Percentiles rank a stretch among this genome's conserved stretches.
Conservation (phyloP, 92 coral and sea anemone genomes). For the Porites cylindrica region DNA sequence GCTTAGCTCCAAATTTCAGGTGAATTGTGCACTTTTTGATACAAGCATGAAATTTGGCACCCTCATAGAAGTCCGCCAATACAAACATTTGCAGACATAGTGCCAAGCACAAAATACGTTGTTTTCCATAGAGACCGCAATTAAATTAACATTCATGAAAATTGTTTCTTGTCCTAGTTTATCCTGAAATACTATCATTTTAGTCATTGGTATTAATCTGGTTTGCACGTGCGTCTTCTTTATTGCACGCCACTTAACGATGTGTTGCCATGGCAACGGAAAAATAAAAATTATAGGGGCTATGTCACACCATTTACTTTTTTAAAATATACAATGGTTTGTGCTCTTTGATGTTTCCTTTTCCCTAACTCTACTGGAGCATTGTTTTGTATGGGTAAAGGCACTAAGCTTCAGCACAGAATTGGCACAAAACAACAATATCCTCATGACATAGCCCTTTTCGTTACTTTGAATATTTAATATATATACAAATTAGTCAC, state of each 20-base stretch:
- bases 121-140: neutral
- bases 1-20: too few species aligned
- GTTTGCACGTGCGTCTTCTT: neutral
- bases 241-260: neutral
- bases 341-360: too few species aligned
- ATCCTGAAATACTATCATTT: neutral
- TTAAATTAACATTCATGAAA: neutral
- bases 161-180: neutral
- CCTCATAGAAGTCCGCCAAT: too few species aligned
- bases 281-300: too few species aligned
- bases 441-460: neutral
- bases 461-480: neutral
- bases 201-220: neutral
- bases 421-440: too few species aligned
- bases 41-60: too few species aligned
- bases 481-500: neutral
- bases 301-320: too few species aligned
- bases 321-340: too few species aligned
- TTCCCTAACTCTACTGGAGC: too few species aligned
- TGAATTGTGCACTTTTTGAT: too few species aligned
- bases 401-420: neutral
- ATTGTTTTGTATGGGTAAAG: neutral
- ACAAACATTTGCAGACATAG: neutral
- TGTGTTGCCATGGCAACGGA: too few species aligned
- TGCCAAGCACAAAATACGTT: neutral